Percentiles rank a stretch among this genome's conserved stretches.
Evolutionary conservation across 2,797 vertebrate genomes (phyloP).

Genomic region (Sebastes steindachneri): DNA sequence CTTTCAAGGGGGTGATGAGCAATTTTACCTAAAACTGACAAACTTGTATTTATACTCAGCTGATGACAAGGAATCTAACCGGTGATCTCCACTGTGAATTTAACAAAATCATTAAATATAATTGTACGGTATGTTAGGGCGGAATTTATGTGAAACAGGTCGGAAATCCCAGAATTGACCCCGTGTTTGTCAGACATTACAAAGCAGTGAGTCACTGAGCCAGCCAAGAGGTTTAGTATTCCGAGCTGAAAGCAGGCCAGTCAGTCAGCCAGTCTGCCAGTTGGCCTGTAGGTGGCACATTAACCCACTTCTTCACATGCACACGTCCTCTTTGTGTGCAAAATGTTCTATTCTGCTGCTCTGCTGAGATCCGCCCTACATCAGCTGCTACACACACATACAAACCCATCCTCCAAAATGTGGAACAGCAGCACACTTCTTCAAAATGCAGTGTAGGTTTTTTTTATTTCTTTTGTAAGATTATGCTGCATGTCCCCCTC

Average conservation of each 20-base stretch:
- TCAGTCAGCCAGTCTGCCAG: slow-evolving; percentile 33
- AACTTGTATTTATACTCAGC: background rate
- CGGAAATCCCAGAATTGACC: slow-evolving; percentile 10
- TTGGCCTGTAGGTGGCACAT: slow-evolving; percentile 78
- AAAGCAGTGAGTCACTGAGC: background rate
- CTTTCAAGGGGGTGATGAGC: background rate
- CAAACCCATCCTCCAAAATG: background rate
- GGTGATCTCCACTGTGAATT: too few species aligned
- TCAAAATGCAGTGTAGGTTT: background rate
- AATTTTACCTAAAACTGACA: background rate
- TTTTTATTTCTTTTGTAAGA: background rate
- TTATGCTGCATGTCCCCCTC: background rate
- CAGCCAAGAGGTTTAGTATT: background rate
- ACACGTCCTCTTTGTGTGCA: slow-evolving; percentile 3
- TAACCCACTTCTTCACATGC: slow-evolving; percentile 54
- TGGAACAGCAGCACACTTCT: background rate
- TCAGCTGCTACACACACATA: slow-evolving; percentile 17
- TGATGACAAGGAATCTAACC: background rate
- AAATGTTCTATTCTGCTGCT: slow-evolving; percentile 20
- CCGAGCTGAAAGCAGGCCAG: slow-evolving; percentile 13
- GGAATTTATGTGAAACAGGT: background rate
- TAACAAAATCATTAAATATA: background rate
- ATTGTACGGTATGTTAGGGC: background rate
- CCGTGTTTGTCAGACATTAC: background rate
- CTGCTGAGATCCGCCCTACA: slow-evolving; percentile 9